These are phyloP conservation scores for Coelinius sp. DNA, from an alignment of 2,888 invertebrate species.

Conservation along the genomic window DNA sequence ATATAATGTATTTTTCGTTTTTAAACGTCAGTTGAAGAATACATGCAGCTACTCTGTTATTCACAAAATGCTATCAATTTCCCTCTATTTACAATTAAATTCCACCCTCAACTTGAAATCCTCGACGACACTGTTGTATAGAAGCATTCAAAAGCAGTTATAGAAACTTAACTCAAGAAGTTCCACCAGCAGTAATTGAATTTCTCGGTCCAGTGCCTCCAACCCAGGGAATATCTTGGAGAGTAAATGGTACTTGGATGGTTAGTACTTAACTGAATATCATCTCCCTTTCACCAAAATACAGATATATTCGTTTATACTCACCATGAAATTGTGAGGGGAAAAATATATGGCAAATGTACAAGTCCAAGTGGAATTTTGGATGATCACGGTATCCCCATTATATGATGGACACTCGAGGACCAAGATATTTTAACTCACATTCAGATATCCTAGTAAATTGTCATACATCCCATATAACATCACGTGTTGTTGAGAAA, in stretches of 20 bases:
- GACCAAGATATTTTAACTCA: not conserved
- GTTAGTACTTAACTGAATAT: slow-evolving; percentile 38
- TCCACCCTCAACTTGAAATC: slow-evolving; percentile 39
- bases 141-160: slow-evolving; percentile 13
- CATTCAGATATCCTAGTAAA: not conserved
- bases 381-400: not conserved
- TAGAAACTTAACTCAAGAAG: slow-evolving; percentile 66
- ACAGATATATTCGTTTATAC: slow-evolving; percentile 42
- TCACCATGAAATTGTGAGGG: slow-evolving; percentile 28
- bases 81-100: slow-evolving; percentile 25
- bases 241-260: slow-evolving; percentile 49
- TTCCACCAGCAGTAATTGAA: slow-evolving; percentile 67
- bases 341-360: slow-evolving; percentile 24
- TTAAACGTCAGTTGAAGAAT: too few species aligned
- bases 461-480: slow-evolving; percentile 5
- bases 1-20: too few species aligned
- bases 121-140: slow-evolving; percentile 52
- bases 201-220: slow-evolving; percentile 69
- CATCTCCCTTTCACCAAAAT: not conserved
- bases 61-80: not conserved
- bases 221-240: slow-evolving; percentile 50
- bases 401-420: slow-evolving; percentile 11
- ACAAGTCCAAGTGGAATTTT: not conserved
- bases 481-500: not conserved
- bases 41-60: not conserved